Percentiles rank a stretch among this genome's conserved stretches.
Evolutionary conservation across 2,113 vertebrate species (phyloP).

Genomic region (Limnothrissa miodon): DNA sequence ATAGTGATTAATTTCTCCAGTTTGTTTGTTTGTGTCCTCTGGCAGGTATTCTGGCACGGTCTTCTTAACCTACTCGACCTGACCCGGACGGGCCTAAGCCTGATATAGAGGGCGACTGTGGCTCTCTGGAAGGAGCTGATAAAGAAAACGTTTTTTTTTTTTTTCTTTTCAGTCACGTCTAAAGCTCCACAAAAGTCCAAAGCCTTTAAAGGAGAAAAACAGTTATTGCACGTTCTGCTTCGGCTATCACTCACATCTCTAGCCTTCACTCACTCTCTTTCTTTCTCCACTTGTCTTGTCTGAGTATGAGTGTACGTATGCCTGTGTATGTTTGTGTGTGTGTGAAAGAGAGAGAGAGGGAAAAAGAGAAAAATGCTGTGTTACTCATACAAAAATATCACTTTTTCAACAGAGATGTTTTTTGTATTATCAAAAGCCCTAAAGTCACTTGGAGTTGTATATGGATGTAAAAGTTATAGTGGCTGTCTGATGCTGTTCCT

Average conservation of each 20-base stretch:
- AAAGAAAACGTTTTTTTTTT: conserved; percentile 51
- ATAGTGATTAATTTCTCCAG: not conserved
- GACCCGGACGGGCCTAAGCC: conserved; percentile 58
- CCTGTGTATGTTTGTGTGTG: not conserved
- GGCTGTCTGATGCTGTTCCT: not conserved
- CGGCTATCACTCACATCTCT: conserved; percentile 51
- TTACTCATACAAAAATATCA: not conserved
- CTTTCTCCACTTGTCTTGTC: conserved; percentile 20
- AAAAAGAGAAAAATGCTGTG: not conserved
- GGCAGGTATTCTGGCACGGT: not conserved
- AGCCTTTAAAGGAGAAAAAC: conserved; percentile 62
- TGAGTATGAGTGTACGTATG: conserved; percentile 36
- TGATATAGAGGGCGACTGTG: conserved; percentile 52
- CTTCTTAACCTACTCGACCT: not conserved
- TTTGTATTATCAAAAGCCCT: not conserved
- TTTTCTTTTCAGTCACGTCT: conserved; percentile 55
- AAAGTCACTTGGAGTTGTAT: not conserved
- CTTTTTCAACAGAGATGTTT: not conserved
- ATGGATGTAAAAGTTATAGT: not conserved
- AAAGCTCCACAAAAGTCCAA: conserved; percentile 57
- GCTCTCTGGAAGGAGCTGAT: conserved; percentile 64
- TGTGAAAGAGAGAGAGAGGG: not conserved
- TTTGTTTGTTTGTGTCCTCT: not conserved
- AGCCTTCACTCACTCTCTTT: not conserved
- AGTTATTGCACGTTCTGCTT: conserved; percentile 58